Base-by-base conservation (phyloP, 2,888 invertebrate species). In the Trimorus sp. region DNA sequence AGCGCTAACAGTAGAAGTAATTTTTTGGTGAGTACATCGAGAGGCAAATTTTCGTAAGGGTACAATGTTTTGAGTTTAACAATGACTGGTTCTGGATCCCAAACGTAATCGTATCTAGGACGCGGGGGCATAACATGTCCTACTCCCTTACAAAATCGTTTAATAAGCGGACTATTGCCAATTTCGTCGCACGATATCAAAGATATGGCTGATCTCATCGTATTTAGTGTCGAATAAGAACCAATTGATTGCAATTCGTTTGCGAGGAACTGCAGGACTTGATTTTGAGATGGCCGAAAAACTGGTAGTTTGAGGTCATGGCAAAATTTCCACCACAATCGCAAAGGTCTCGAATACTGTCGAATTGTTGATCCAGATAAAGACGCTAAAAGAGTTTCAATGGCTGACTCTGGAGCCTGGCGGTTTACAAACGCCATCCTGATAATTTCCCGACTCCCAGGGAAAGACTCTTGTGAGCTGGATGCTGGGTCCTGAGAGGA, bases 251-350 rank as follows among this genome's bases (percentile, higher is more conserved):
- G n/a, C 16, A 12, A 26, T 38, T 70, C 51, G n/a, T n/a, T n/a
- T 12, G 63, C 8, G 0, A 84, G 16, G 11, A 83, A 83, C 12
- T 45, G n/a, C 15, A 84, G 49, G 0, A 76, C 66, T 0, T 74
- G 7, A 1, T 54, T 12, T 7, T 12, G 37, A 3, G 49, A 38
- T n/a, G 53, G 51, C 6, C 15, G 16, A 12, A 76, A 83, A n/a
- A 69, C 65, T 7, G 65, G n/a, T 3, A 36, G 15, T 1, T 56
- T n/a, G 7, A 51, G 51, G 0, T 0, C 14, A 5, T 40, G n/a
- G 40, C 84, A 84, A 37, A 82, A 82, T 0, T 14, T 12, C 77
- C 79, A 82, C 82, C 83, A 83, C 8, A 59, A 54, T 9, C 66
- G 68, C 7, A 85, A 48, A 3, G 53, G 78, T 0, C 49, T 9